phyloP scores from a whole-genome alignment of 2,888 invertebrate species.

The Nezara viridula region DNA sequence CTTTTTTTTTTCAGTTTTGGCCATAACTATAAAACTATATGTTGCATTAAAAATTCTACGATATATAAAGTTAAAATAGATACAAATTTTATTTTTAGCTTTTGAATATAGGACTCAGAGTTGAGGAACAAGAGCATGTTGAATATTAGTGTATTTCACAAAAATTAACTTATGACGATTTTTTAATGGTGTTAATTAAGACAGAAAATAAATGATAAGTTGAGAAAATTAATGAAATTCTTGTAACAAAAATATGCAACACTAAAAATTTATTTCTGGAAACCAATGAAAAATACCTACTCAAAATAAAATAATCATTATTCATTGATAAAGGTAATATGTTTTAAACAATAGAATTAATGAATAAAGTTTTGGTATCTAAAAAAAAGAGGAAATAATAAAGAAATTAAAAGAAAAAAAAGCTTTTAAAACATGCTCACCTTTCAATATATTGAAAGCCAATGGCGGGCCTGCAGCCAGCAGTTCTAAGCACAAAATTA shows the following conservation, averaged over 20 bases:
- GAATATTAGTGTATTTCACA: no score
- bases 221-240: not conserved
- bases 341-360: not conserved
- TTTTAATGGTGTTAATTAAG: not conserved
- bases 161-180: no score
- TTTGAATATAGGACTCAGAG: no score
- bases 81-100: no score
- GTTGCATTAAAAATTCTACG: no score
- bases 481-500: conserved; percentile 73
- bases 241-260: not conserved
- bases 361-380: not conserved
- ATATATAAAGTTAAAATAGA: no score
- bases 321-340: not conserved
- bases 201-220: not conserved
- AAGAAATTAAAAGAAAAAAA: conserved; percentile 6
- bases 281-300: not conserved
- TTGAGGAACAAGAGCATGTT: no score
- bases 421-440: conserved; percentile 70
- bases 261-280: not conserved
- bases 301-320: not conserved
- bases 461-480: conserved; percentile 86
- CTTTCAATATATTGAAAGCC: conserved; percentile 90
- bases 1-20: no score
- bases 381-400: not conserved
- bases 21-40: no score